Evolutionary conservation across 64 coral and sea anemone genomes (phyloP).

Genomic region (Platygyra sinensis): DNA sequence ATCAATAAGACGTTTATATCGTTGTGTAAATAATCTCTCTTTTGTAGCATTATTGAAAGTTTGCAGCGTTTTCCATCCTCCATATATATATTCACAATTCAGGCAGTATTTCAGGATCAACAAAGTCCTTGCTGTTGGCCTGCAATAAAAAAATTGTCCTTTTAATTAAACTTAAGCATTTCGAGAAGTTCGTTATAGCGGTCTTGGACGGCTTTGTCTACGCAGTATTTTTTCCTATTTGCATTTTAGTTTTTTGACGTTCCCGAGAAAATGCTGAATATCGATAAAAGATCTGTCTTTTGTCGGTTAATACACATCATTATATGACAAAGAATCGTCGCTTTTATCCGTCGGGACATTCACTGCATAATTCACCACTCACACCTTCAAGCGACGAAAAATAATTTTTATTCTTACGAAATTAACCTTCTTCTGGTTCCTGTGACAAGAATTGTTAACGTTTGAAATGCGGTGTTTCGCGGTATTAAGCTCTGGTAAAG

Average conservation of each 20-base stretch:
- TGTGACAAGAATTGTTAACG: not conserved
- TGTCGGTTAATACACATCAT: not conserved
- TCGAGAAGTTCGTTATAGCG: not conserved
- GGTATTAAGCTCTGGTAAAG: no score
- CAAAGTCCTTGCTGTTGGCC: not conserved
- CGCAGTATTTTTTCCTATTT: not conserved
- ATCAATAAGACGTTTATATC: not conserved
- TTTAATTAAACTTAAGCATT: not conserved
- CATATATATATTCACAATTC: not conserved
- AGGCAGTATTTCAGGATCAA: not conserved
- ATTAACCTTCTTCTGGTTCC: not conserved
- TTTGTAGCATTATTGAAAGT: constrained; percentile 12
- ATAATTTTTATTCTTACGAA: not conserved
- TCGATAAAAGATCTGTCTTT: not conserved
- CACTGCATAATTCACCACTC: not conserved
- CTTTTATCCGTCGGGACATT: not conserved
- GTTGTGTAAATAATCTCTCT: not conserved
- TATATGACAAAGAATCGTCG: not conserved
- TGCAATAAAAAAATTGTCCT: not conserved
- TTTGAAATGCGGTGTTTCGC: not conserved
- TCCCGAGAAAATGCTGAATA: not conserved
- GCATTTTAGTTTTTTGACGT: not conserved
- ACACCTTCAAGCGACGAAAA: not conserved
- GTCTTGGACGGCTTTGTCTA: not conserved
- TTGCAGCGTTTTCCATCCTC: not conserved